Evolutionary conservation across 2,888 invertebrate species (phyloP).

Genomic region (Rhagium mordax): DNA sequence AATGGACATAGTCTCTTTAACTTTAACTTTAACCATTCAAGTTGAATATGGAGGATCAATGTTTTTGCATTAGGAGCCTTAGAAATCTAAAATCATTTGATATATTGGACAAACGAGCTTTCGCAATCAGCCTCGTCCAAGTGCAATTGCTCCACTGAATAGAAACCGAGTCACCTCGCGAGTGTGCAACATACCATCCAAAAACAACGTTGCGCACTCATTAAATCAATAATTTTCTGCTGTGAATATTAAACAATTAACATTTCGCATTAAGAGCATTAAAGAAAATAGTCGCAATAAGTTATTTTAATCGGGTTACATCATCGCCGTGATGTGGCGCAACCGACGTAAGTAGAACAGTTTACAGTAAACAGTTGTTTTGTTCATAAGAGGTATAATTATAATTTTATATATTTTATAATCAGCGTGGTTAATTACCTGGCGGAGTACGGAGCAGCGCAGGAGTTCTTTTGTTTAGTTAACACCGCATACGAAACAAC

Average conservation of each 20-base stretch:
- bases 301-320: constrained; percentile 20
- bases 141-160: too few species aligned
- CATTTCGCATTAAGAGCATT: constrained; percentile 14
- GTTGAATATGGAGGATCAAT: too few species aligned
- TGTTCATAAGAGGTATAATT: constrained; percentile 19
- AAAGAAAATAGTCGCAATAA: constrained; percentile 8
- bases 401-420: constrained; percentile 10
- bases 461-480: constrained; percentile 57
- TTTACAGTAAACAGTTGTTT: neutral
- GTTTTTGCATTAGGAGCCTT: too few species aligned
- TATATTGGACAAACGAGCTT: too few species aligned
- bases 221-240: constrained; percentile 11
- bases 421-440: constrained; percentile 49
- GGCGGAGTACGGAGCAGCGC: constrained; percentile 27
- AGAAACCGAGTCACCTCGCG: too few species aligned
- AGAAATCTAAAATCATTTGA: too few species aligned
- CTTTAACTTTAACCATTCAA: too few species aligned
- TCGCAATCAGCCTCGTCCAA: too few species aligned
- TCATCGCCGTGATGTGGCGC: constrained; percentile 2
- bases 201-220: too few species aligned
- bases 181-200: too few species aligned
- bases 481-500: constrained; percentile 61
- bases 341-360: constrained; percentile 20
- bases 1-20: too few species aligned
- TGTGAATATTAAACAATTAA: constrained; percentile 18